These are phyloP conservation scores for Nomada hirtipes DNA, from an alignment of 2,888 invertebrate genomes.

Conservation along the genomic window DNA sequence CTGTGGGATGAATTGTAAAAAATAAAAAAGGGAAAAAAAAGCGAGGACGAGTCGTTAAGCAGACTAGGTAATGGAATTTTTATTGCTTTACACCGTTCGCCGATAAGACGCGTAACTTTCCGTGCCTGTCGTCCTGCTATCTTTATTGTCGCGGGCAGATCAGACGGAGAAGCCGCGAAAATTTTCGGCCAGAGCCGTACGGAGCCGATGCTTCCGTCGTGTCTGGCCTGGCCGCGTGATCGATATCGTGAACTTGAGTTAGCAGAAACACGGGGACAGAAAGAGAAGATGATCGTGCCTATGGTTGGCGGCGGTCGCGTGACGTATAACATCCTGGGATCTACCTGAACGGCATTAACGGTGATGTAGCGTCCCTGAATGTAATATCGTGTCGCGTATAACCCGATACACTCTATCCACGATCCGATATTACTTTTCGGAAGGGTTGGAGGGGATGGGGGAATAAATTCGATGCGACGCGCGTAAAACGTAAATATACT, in stretches of 20 bases:
- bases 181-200: background rate
- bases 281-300: conserved; percentile 56
- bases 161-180: background rate
- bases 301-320: conserved; percentile 21
- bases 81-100: conserved; percentile 14
- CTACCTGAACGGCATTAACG: conserved; percentile 38
- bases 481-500: conserved; percentile 49
- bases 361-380: conserved; percentile 49
- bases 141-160: background rate
- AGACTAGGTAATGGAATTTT: conserved; percentile 29
- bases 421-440: conserved; percentile 52
- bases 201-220: background rate
- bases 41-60: conserved; percentile 25
- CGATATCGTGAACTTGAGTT: conserved; percentile 56
- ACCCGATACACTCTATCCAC: conserved; percentile 46
- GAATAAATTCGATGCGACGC: conserved; percentile 36
- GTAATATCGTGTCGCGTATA: conserved; percentile 52
- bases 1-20: conserved; percentile 25
- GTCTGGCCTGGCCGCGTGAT: conserved; percentile 30
- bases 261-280: conserved; percentile 43
- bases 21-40: too few species aligned
- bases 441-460: background rate
- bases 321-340: conserved; percentile 37
- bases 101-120: conserved; percentile 22
- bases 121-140: background rate